These are phyloP conservation scores for Ochropleura plecta DNA, from an alignment of 2,888 invertebrate genomes.

Conservation along the genomic window DNA sequence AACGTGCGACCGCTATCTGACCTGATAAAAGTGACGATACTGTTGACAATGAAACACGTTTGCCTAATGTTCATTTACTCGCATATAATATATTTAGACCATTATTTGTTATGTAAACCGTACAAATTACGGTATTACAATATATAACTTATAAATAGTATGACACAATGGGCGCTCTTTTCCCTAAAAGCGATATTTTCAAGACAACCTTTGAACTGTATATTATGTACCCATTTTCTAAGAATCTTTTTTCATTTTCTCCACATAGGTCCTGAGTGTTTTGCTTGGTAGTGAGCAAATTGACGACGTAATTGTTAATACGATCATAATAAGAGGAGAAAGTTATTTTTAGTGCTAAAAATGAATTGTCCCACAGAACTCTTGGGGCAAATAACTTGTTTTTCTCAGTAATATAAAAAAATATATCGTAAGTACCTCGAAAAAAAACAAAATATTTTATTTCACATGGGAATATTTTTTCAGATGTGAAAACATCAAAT, in stretches of 20 bases:
- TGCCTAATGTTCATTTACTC: not conserved
- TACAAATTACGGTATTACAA: no score
- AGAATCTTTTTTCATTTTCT: not conserved
- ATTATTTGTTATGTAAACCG: no score
- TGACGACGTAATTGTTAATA: not conserved
- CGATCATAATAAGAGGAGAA: not conserved
- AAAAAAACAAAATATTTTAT: no score
- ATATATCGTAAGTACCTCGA: not conserved
- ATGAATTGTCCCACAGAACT: not conserved
- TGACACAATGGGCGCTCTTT: no score
- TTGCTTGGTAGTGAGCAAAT: not conserved
- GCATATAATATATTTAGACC: not conserved
- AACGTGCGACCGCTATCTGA: constrained; percentile 25
- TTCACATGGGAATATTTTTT: no score
- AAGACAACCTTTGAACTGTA: no score
- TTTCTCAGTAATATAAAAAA: not conserved
- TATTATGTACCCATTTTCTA: not conserved
- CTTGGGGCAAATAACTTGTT: no score
- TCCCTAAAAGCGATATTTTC: no score
- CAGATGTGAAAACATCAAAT: no score
- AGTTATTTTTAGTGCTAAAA: not conserved
- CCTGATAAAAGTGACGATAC: constrained; percentile 5
- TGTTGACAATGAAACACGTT: constrained; percentile 12
- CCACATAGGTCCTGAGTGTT: not conserved
- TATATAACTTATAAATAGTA: no score